phyloP scores from a whole-genome alignment of 2,888 invertebrate genomes.

The Eudasyphora cyanicolor region DNA sequence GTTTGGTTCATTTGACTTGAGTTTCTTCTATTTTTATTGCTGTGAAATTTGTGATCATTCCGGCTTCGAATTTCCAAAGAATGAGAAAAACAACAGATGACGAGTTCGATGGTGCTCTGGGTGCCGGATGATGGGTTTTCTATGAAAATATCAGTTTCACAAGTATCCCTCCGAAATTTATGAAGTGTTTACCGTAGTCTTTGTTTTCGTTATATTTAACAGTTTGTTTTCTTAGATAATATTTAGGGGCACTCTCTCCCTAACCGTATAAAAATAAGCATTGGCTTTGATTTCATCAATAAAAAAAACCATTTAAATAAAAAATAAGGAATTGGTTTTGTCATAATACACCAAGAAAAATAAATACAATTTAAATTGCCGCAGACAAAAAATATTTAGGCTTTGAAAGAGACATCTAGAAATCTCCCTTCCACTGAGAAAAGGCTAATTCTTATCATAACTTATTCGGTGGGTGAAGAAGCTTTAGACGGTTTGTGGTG shows the following conservation, averaged over 20 bases:
- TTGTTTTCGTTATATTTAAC: slow-evolving; percentile 47
- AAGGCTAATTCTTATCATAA: neutral
- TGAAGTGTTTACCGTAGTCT: slow-evolving; percentile 48
- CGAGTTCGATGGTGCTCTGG: slow-evolving; percentile 14
- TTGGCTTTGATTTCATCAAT: neutral
- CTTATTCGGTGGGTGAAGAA: slow-evolving; percentile 3
- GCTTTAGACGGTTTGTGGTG: neutral
- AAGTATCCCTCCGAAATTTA: slow-evolving; percentile 33
- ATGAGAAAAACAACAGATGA: slow-evolving; percentile 43
- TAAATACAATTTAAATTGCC: neutral
- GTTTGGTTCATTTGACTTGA: slow-evolving; percentile 26
- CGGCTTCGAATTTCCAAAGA: slow-evolving; percentile 55
- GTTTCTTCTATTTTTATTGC: slow-evolving; percentile 36
- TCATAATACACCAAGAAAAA: neutral
- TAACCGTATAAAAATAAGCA: neutral
- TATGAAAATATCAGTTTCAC: slow-evolving; percentile 38
- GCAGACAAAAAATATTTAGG: neutral
- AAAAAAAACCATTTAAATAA: neutral
- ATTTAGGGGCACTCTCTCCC: slow-evolving; percentile 1
- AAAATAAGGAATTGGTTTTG: slow-evolving; percentile 6
- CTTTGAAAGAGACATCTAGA: no score
- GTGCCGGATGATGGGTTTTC: no score
- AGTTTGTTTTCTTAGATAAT: slow-evolving; percentile 30
- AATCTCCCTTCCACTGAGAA: neutral
- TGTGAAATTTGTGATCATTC: slow-evolving; percentile 45